Percentiles rank a stretch among this genome's conserved stretches.
phyloP scores from a whole-genome alignment of 2,797 vertebrate species.

The Coregonus sp. region DNA sequence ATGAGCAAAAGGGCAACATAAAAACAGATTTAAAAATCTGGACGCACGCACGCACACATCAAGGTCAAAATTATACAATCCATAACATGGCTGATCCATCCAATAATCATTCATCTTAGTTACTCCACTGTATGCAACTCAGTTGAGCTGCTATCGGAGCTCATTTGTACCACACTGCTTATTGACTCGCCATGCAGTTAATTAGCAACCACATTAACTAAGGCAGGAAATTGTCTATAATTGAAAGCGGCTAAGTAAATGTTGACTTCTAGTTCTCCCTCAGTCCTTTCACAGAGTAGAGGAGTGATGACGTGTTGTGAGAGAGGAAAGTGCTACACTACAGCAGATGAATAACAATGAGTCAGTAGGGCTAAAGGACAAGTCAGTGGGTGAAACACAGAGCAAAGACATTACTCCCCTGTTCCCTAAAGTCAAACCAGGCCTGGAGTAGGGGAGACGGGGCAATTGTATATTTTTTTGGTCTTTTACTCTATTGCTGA shows the following conservation, averaged over 20 bases:
- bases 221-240: slow-evolving; percentile 31
- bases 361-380: background rate
- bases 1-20: slow-evolving; percentile 34
- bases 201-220: slow-evolving; percentile 54
- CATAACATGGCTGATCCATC: slow-evolving; percentile 5
- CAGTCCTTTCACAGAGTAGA: slow-evolving; percentile 6
- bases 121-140: slow-evolving; percentile 30
- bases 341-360: background rate
- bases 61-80: background rate
- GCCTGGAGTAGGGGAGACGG: slow-evolving; percentile 14
- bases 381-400: background rate
- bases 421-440: background rate
- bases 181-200: slow-evolving; percentile 54
- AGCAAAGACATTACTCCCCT: background rate
- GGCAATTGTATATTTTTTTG: too few species aligned
- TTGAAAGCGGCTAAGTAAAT: slow-evolving; percentile 33
- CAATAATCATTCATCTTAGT: slow-evolving; percentile 13
- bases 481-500: too few species aligned
- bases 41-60: background rate
- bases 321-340: background rate
- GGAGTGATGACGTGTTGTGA: background rate
- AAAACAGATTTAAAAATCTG: slow-evolving; percentile 8
- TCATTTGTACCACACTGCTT: slow-evolving; percentile 47
- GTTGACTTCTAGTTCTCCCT: slow-evolving; percentile 16
- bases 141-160: slow-evolving; percentile 30